A percentile compares a stretch with the other conserved stretches of the same genome.
These are phyloP conservation scores for Julus scanicus DNA, from an alignment of 2,888 invertebrate species.

Conservation along the genomic window DNA sequence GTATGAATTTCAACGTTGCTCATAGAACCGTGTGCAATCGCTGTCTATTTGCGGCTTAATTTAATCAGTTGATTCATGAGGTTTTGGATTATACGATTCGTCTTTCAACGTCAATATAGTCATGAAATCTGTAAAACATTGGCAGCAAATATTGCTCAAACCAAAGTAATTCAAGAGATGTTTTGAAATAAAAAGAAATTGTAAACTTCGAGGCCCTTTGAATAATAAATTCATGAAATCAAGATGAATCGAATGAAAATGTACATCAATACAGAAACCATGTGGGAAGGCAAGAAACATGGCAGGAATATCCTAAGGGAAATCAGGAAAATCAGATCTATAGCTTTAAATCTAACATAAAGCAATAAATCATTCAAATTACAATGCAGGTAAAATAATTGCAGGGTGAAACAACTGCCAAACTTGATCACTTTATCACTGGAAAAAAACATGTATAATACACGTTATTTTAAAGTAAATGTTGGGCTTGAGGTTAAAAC, in stretches of 20 bases:
- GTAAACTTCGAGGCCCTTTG: neutral
- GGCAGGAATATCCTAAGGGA: neutral
- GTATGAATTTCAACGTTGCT: too few relatives aligned
- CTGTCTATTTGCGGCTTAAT: too few relatives aligned
- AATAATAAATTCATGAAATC: neutral
- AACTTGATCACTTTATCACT: neutral
- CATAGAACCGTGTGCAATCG: too few relatives aligned
- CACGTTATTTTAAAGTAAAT: neutral
- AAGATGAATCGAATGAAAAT: neutral
- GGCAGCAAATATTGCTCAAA: neutral
- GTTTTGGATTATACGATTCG: too few relatives aligned
- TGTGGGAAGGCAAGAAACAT: neutral
- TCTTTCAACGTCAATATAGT: neutral
- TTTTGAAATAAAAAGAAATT: neutral
- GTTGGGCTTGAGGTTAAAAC: neutral
- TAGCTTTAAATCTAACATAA: neutral
- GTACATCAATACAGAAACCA: neutral
- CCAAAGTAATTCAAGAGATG: neutral
- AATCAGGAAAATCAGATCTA: neutral
- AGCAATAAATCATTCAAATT: neutral
- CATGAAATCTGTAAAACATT: neutral
- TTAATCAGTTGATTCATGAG: too few relatives aligned
- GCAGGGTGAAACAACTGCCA: neutral
- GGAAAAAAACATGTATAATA: neutral
- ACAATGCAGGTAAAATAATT: neutral